Conservation (phyloP, 2,888 invertebrate genomes). For the Epistrophe grossulariae region DNA sequence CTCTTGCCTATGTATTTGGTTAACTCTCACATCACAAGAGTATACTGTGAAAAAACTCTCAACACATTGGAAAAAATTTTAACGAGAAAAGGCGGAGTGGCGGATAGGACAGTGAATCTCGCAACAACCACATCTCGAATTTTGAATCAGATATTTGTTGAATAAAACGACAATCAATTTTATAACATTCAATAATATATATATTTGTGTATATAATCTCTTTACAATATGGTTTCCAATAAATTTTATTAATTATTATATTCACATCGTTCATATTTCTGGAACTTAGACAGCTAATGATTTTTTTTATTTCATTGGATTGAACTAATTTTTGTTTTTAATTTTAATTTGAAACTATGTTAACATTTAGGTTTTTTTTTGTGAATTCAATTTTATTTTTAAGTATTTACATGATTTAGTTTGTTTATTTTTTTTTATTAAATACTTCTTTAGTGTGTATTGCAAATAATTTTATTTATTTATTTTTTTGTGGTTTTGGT, state of each 20-base stretch:
- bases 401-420: slow-evolving; percentile 51
- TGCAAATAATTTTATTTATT: slow-evolving; percentile 37
- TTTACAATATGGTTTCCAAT: slow-evolving; percentile 44
- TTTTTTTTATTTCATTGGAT: slow-evolving; percentile 19
- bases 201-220: slow-evolving; percentile 53
- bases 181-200: slow-evolving; percentile 64
- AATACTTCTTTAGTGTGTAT: slow-evolving; percentile 22
- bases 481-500: not conserved
- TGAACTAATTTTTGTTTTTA: slow-evolving; percentile 18
- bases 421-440: not conserved
- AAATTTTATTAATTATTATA: slow-evolving; percentile 10
- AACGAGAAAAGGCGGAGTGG: no score
- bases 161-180: slow-evolving; percentile 81
- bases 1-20: no score
- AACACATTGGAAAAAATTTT: no score
- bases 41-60: no score
- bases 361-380: slow-evolving; percentile 43
- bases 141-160: slow-evolving; percentile 29
- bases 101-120: no score
- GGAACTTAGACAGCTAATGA: slow-evolving; percentile 47
- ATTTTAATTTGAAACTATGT: slow-evolving; percentile 25
- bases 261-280: slow-evolving; percentile 42
- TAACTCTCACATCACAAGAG: no score
- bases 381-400: slow-evolving; percentile 29
- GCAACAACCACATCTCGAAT: no score